Evolutionary conservation across 2,113 vertebrate species (phyloP), one percentile per base, ranked within the genome.

Genomic region (Melozone crissalis): DNA sequence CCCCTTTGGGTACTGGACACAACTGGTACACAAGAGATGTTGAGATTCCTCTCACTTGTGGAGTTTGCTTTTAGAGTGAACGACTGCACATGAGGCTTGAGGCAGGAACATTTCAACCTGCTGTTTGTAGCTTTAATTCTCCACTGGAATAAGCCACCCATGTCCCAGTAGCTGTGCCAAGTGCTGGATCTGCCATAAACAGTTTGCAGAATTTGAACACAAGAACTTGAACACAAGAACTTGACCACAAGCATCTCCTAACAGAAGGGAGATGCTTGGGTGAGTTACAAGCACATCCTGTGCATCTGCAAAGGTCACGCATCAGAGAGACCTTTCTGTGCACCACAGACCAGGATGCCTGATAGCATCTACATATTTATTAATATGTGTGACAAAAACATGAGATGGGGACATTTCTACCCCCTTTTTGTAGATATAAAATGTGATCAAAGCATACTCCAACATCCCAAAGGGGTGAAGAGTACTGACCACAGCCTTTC

Each of bases 11-110:
- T 22, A 23, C 21, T 65, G 76, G 26, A 26, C 21, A 65, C 26
- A 80, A 27, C 35, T 57, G 22, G 43, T 46, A 33, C 31, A 23
- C 10, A 57, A 49, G 18, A 47, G 27, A 37, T 17, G 2, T 15
- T 75, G 59, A 22, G 71, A 59, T 69, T 65, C 15, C 75, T 78
- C 8, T 19, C 4, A 26, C 24, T 65, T 16, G 21, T 27, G 35
- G 59, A 44, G 21, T 62, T 89, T 79, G 13, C 49, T 77, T 75
- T 76, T 37, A 22, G 12, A 20, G 14, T 47, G 66, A 88, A 35
- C 0, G 0, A 7, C 43, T 43, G 11, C 24, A 30, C 37, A 18
- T 0, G 2, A 73, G 35, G 39, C 35, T 77, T 1, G 1, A 41
- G 26, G 62, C 72, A 77, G 55, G 47, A 58, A 49, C 7, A 4